Evolutionary conservation across 2,113 vertebrate genomes (phyloP).

Genomic region (Onychostruthus taczanowskii): DNA sequence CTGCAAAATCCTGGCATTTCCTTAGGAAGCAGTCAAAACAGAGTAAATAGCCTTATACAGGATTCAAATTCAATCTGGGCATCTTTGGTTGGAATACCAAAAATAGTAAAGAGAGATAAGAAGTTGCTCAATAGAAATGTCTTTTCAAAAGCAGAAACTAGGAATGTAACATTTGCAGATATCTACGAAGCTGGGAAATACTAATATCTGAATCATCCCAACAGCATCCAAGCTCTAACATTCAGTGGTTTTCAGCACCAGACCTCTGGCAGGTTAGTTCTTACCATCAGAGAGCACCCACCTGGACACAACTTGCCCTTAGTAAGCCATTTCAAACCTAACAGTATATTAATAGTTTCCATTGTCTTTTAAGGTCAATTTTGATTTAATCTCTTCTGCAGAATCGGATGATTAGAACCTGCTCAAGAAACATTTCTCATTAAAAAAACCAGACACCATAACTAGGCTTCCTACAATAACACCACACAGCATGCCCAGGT

Average conservation of each 20-base stretch:
- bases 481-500: neutral
- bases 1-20: neutral
- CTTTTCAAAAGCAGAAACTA: neutral
- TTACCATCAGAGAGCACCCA: neutral
- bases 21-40: slow-evolving; percentile 4
- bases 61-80: neutral
- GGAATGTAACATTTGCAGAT: neutral
- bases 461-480: neutral
- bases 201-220: neutral
- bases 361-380: neutral
- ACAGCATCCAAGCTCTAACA: neutral
- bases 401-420: neutral
- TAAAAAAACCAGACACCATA: neutral
- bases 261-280: neutral
- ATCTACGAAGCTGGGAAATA: neutral
- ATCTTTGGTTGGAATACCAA: neutral
- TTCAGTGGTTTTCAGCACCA: neutral
- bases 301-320: neutral
- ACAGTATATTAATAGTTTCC: neutral
- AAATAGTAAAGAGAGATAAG: slow-evolving; percentile 25
- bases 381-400: neutral
- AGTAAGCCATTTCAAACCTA: neutral
- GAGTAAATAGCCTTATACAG: slow-evolving; percentile 4
- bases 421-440: neutral
- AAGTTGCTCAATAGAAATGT: neutral